Evolutionary conservation across 2,888 invertebrate genomes (phyloP), one percentile per base, ranked within the genome.

Genomic region (Blomia tropicalis): DNA sequence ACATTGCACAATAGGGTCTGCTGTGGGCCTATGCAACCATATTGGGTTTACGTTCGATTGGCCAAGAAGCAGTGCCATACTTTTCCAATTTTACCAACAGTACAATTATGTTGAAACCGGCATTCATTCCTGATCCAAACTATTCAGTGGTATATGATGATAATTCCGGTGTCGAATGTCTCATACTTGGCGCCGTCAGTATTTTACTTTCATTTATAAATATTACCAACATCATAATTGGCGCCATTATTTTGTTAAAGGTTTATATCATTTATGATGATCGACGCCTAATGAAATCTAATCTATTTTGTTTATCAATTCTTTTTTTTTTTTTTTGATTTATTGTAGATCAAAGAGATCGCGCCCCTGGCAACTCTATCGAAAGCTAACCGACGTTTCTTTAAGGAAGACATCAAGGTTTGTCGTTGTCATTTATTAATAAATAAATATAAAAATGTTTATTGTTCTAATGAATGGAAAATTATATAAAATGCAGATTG

Each of bases 141-240:
- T 74, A 74, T 60, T 63, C 76, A 11, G 81, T 82, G 32, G 71
- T 83, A 30, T 87, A 87, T 71, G 82, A 82, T 59, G 79, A 83
- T 69, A 83, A 85, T 71, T 76, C 86, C 69, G 82, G 85, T 1
- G 79, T 81, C 32, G 87, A 88, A 73, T 84, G 84, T 71, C 80
- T 83, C 59, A 78, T 84, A 65, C 82, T 86, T 70, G 88, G 87
- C 27, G 81, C 83, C 62, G 82, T 87, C 61, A 87, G 87, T 70
- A 82, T 85, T 63, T 80, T 83, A 66, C 74, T 88, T 59, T 87
- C 87, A 1, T 77, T 87, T 58, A 79, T 88, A 36, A 88, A 88
- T 73, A 86, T 88, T 65, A 79, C 83, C 70, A 85, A 87, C 74
- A 87, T 88, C 71, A 59, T 69, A 30, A 60, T 68, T 27, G 58